Evolutionary conservation across 35 echinoderm and acorn worm species (phyloP).

Genomic region (Lytechinus pictus): DNA sequence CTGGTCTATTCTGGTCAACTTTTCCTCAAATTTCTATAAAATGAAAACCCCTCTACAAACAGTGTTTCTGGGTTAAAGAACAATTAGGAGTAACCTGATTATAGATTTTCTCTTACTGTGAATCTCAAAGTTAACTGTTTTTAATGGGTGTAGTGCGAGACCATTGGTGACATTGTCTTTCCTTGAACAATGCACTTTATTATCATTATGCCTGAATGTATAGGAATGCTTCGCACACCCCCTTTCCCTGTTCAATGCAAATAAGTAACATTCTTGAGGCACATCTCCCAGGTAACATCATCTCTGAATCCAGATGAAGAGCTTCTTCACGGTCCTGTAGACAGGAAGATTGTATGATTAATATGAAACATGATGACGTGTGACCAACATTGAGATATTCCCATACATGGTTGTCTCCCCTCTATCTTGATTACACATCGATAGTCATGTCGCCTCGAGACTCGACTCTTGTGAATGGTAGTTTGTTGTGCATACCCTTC

Average conservation of each 20-base stretch:
- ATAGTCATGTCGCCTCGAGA: not conserved
- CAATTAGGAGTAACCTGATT: too few species aligned
- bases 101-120: too few species aligned
- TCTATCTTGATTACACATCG: not conserved
- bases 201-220: not conserved
- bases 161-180: too few species aligned
- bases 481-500: too few species aligned
- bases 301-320: not conserved
- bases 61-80: too few species aligned
- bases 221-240: not conserved
- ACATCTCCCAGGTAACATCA: not conserved
- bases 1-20: too few species aligned
- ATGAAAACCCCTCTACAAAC: too few species aligned
- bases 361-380: not conserved
- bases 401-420: not conserved
- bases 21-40: too few species aligned
- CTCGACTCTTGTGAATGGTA: too few species aligned
- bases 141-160: too few species aligned
- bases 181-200: not conserved
- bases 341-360: not conserved
- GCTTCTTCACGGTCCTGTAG: not conserved
- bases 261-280: not conserved
- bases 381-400: constrained; percentile 10
- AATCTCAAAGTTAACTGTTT: too few species aligned
- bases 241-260: not conserved